Evolutionary conservation across 2,797 vertebrate genomes (phyloP).

Genomic region (Brotula barbata): DNA sequence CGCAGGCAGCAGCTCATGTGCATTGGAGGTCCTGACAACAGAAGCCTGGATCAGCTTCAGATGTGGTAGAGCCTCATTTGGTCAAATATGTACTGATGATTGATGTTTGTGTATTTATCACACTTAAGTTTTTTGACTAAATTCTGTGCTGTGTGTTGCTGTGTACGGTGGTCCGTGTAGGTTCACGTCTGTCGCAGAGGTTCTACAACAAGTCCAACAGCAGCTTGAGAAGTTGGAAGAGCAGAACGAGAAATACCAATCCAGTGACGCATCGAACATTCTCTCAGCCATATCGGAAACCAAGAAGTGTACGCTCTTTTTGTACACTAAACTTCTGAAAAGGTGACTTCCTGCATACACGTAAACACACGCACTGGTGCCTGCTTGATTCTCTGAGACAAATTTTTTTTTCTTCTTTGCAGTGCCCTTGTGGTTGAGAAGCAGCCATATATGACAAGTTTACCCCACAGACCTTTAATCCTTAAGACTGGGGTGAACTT

Average conservation of each 20-base stretch:
- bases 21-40: conserved; percentile 75
- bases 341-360: conserved; percentile 74
- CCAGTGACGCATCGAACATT: conserved; percentile 62
- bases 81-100: too few species aligned
- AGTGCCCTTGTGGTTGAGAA: conserved; percentile 87
- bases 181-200: conserved; percentile 80
- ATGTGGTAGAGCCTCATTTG: conserved; percentile 74
- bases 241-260: conserved; percentile 82
- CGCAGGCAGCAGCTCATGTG: conserved; percentile 80
- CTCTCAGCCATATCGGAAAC: conserved; percentile 75
- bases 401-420: conserved; percentile 26
- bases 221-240: conserved; percentile 77
- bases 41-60: conserved; percentile 77
- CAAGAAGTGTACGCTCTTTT: conserved; percentile 66
- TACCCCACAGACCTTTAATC: conserved; percentile 84
- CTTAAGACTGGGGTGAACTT: conserved; percentile 88
- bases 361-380: neutral
- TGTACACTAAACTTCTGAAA: conserved; percentile 84
- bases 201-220: conserved; percentile 76
- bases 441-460: conserved; percentile 87
- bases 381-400: neutral
- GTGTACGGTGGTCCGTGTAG: conserved; percentile 58
- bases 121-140: neutral
- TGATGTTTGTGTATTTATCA: too few species aligned
- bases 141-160: neutral